Base-by-base conservation (phyloP, 2,113 vertebrate genomes). In the Todiramphus saurophagus region DNA sequence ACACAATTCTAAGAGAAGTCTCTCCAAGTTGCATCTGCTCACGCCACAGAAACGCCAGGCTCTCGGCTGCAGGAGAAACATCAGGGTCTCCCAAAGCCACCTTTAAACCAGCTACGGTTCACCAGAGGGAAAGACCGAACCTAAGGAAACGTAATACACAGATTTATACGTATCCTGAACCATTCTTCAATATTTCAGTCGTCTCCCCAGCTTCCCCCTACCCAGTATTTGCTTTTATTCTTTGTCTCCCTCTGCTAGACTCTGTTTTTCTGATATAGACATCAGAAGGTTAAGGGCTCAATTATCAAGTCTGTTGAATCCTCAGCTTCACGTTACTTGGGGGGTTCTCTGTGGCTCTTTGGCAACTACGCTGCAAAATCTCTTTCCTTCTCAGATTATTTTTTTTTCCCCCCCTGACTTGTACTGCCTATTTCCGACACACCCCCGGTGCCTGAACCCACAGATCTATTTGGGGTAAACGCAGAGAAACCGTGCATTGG, bases 211-310 rank as follows among this genome's bases (percentile, higher is more conserved):
- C 96, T 97, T 96, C 80, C 96, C 95, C 92, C 94, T 94, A 66
- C 58, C 88, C 92, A 83, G 66, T 93, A 93, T 96, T 93, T 96
- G 96, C 94, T 93, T 94, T 95, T 92, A 95, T 95, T 94, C 95
- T 87, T 94, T 93, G 81, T 44, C 83, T 97, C 91, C 93, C 96
- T 97, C 94, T 79, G 95, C 96, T 94, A 92, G 78, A 46, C 93
- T 96, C 97, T 95, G 93, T 44, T 97, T 97, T 96, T 97, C 97
- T 98, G 97, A 98, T 97, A 97, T 96, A 98, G 98, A 98, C 97
- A 98, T 98, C 98, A 98, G 96, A 90, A 97, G 96, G 97, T 96
- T 97, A 97, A 96, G 67, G 96, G 97, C 97, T 98, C 98, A 98
- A 98, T 98, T 98, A 98, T 64, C 95, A 97, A 93, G 89, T 91